These are phyloP conservation scores for Cataglyphis livida DNA, from an alignment of 2,888 invertebrate species.

Conservation along the genomic window DNA sequence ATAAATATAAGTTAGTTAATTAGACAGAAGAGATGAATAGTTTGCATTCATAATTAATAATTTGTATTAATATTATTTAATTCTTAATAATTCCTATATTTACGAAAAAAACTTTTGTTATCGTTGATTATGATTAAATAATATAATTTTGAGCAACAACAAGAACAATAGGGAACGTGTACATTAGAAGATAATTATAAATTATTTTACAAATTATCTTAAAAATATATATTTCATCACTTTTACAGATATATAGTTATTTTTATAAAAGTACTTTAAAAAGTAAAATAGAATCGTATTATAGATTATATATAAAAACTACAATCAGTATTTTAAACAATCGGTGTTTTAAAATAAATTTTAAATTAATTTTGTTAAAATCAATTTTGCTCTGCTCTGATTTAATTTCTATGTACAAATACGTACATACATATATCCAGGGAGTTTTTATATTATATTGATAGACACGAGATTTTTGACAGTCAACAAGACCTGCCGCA, in stretches of 20 bases:
- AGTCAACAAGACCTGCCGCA: conserved; percentile 59
- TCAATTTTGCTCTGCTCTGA: background rate
- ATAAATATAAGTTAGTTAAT: background rate
- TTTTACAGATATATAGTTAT: background rate
- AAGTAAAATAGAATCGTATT: background rate
- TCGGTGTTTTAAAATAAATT: background rate
- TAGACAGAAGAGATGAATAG: background rate
- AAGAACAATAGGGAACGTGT: background rate
- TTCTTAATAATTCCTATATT: conserved; percentile 9
- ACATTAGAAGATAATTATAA: background rate
- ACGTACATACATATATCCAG: background rate
- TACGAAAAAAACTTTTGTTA: background rate
- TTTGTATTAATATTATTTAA: background rate
- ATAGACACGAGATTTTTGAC: conserved; percentile 52
- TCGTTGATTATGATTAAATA: conserved; percentile 6
- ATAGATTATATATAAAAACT: background rate
- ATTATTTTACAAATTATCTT: background rate
- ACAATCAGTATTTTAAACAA: background rate
- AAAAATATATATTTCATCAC: background rate
- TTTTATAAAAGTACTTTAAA: background rate
- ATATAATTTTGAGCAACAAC: background rate
- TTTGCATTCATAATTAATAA: background rate
- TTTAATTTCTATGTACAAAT: background rate
- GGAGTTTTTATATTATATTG: conserved; percentile 13
- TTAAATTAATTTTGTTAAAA: background rate